phyloP scores from a whole-genome alignment of 2,113 vertebrate species.

The Camelus dromedarius region DNA sequence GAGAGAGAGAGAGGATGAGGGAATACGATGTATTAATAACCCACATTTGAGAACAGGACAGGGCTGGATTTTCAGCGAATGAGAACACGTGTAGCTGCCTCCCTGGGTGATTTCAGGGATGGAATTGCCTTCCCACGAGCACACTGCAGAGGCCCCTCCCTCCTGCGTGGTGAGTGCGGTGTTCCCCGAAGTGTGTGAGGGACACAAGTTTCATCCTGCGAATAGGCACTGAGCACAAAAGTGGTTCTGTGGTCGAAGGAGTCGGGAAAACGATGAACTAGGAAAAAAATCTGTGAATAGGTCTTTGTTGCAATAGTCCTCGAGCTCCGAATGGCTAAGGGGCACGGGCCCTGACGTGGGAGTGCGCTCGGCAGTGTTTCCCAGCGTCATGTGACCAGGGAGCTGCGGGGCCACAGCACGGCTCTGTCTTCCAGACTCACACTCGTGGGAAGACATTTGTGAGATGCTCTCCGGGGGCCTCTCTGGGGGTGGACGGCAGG shows the following conservation, averaged over 20 bases:
- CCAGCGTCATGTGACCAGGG: background rate
- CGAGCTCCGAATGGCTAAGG: fast-evolving
- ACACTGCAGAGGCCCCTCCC: background rate
- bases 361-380: background rate
- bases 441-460: background rate
- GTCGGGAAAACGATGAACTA: background rate
- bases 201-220: fast-evolving
- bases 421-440: background rate
- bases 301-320: fast-evolving
- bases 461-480: fast-evolving
- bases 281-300: fast-evolving
- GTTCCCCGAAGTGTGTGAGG: fast-evolving
- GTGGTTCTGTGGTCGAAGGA: too few species aligned
- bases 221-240: fast-evolving
- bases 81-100: background rate
- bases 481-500: background rate
- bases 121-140: background rate
- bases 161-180: fast-evolving
- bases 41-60: background rate
- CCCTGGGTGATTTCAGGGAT: background rate
- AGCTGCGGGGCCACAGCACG: fast-evolving
- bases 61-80: background rate
- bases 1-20: background rate
- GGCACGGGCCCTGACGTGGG: fast-evolving
- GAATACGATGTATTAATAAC: background rate